These are phyloP conservation scores for Andrena marginata DNA, from an alignment of 2,888 invertebrate genomes.

Conservation along the genomic window DNA sequence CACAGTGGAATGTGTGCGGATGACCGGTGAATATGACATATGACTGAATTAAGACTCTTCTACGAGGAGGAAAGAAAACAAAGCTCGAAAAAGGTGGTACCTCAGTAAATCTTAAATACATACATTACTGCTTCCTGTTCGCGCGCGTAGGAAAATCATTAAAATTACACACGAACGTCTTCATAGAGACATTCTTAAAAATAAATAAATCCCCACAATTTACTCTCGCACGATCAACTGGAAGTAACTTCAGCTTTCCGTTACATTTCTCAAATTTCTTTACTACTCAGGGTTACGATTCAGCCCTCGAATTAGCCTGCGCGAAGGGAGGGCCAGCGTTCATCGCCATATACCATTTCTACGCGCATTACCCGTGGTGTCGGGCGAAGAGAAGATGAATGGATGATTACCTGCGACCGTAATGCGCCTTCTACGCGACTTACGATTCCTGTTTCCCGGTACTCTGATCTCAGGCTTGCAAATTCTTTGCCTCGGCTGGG, in stretches of 20 bases:
- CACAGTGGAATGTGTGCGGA: conserved; percentile 30
- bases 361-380: conserved; percentile 17
- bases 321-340: not conserved
- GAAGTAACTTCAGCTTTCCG: not conserved
- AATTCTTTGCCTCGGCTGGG: conserved; percentile 78
- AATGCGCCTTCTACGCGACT: conserved; percentile 83
- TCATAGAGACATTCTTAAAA: not conserved
- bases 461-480: conserved; percentile 73
- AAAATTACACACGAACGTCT: conserved; percentile 12
- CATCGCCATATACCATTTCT: not conserved
- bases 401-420: conserved; percentile 81
- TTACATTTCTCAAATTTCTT: not conserved
- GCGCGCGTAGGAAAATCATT: conserved; percentile 13
- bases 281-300: not conserved
- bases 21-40: conserved; percentile 49
- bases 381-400: conserved; percentile 60
- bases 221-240: not conserved
- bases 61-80: not conserved
- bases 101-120: conserved; percentile 56
- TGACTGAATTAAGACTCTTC: conserved; percentile 11
- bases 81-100: conserved; percentile 44
- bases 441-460: conserved; percentile 80
- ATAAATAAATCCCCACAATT: not conserved
- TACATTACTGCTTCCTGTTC: conserved; percentile 40
- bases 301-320: not conserved